These are phyloP conservation scores for Pachymerium ferrugineum DNA, from an alignment of 2,888 invertebrate genomes.

Conservation along the genomic window DNA sequence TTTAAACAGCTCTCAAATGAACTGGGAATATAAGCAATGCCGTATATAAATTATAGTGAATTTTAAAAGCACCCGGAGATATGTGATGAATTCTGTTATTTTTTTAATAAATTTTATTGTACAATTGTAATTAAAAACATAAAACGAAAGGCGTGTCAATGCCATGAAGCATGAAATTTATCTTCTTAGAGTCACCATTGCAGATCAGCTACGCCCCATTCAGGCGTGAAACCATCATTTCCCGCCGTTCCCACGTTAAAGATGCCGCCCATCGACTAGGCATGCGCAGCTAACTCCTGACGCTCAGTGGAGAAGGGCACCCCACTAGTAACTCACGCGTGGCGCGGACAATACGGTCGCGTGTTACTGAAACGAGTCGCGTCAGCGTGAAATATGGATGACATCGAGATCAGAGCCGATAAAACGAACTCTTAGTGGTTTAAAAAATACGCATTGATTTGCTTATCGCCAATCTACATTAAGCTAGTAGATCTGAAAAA, in stretches of 20 bases:
- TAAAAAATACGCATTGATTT: neutral
- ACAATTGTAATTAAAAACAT: too few species aligned
- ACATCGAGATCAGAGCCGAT: neutral
- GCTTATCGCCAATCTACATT: neutral
- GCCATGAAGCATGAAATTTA: neutral
- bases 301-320: neutral
- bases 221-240: conserved; percentile 13
- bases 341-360: neutral
- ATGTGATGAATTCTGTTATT: too few species aligned
- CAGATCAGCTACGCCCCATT: neutral
- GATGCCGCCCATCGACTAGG: conserved; percentile 4
- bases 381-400: neutral
- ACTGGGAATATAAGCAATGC: neutral
- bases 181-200: neutral
- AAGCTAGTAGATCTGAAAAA: neutral
- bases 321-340: neutral
- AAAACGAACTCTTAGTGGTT: neutral
- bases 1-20: neutral
- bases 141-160: too few species aligned
- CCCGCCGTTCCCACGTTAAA: neutral
- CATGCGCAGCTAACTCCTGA: neutral
- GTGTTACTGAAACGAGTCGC: neutral
- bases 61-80: too few species aligned
- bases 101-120: neutral
- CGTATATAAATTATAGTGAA: neutral